Base-by-base conservation (phyloP, 2,888 invertebrate species). In the Timandra comae region DNA sequence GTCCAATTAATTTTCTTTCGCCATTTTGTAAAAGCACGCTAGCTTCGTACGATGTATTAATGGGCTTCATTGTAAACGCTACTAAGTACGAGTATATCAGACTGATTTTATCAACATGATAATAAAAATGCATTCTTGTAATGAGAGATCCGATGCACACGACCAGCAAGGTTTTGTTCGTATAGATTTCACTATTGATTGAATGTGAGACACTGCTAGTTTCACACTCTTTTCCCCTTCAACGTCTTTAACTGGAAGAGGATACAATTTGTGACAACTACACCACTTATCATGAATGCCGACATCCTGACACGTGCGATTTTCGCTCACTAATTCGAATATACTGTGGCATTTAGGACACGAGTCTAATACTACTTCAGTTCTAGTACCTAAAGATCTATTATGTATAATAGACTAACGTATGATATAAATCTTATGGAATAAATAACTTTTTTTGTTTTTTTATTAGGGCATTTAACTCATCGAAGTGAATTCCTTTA, bases 251-350 rank as follows among this genome's bases (percentile, higher is more conserved):
- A 56, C 52, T 38, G 82, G 69, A 36, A 84, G 61, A 8, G 82
- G 60, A 43, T 85, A 76, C 51, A 91, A 88, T 12, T 88, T 88
- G 33, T 89, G 87, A 56, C 94, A 94, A 34, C 91, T 90, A 62
- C 94, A 94, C 93, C 93, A 94, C 57, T 93, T 93, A 24, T 89
- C 86, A 5, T 87, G 84, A 30, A 95, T 90, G 1, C 87, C 88
- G 3, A 89, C 90, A 33, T 93, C 90, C 21, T 77, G 73, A 55
- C 94, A 95, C 1, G 90, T 90, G 12, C 94, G 86, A 39, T 88
- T 87, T 20, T 65, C 65, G 7, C 87, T 85, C 2, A 91, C 84
- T 13, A 86, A 77, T 22, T 75, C 63, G 31, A 94, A 89, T 31
- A 94, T 54, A 33, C 90, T 91, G 38, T 87, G 87, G 54, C 94